Percentiles rank a stretch among this genome's conserved stretches.
These are phyloP conservation scores for Cetonia aurata DNA, from an alignment of 2,888 invertebrate genomes.

Conservation along the genomic window DNA sequence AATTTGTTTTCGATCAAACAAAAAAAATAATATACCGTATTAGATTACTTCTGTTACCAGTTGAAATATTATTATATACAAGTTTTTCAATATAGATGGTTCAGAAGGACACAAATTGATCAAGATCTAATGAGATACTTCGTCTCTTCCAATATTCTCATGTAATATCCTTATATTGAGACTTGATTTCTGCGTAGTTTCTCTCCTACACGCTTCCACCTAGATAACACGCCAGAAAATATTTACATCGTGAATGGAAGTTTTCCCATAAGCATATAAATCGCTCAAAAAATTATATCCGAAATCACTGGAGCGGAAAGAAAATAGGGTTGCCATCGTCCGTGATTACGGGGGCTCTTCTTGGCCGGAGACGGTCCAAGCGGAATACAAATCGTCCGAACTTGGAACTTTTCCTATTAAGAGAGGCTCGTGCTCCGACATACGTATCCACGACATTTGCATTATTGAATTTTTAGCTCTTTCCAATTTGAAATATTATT, in stretches of 20 bases:
- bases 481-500: slow-evolving; percentile 49
- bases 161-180: too few species aligned
- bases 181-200: neutral
- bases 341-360: slow-evolving; percentile 54
- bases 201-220: neutral
- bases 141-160: too few species aligned
- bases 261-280: slow-evolving; percentile 62
- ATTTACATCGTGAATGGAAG: slow-evolving; percentile 43
- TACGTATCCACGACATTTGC: slow-evolving; percentile 63
- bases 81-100: too few species aligned
- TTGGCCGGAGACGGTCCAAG: slow-evolving; percentile 60
- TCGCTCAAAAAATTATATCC: slow-evolving; percentile 62
- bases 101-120: too few species aligned
- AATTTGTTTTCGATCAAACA: too few species aligned
- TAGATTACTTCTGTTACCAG: too few species aligned
- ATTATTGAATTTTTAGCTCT: slow-evolving; percentile 61
- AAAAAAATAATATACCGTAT: too few species aligned
- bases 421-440: slow-evolving; percentile 62
- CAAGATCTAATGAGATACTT: too few species aligned
- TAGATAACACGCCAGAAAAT: slow-evolving; percentile 35
- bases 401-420: slow-evolving; percentile 64
- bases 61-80: too few species aligned
- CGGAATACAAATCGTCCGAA: slow-evolving; percentile 63
- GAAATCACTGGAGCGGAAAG: slow-evolving; percentile 59
- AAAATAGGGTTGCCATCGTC: slow-evolving; percentile 59